These are phyloP conservation scores for Peromyscus nudipes DNA, from an alignment of 2,797 vertebrate species.

Conservation along the genomic window DNA sequence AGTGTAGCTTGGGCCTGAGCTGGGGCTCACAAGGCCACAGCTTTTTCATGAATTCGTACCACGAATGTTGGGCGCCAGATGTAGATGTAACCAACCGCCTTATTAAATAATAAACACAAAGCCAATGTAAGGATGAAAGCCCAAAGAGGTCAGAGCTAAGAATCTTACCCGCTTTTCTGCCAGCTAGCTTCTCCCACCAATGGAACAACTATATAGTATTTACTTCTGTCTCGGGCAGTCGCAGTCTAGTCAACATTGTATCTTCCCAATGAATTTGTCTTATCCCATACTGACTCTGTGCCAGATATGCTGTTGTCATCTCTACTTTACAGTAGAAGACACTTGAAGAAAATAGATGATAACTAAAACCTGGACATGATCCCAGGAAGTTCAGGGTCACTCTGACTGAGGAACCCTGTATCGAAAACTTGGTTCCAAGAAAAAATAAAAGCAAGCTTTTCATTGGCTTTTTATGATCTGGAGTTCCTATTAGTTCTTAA, in stretches of 20 bases:
- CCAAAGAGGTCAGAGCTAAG: too few relatives aligned
- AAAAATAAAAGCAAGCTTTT: conserved; percentile 35
- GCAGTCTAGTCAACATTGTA: neutral
- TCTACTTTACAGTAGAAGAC: neutral
- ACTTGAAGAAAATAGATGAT: neutral
- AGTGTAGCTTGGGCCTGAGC: too few relatives aligned
- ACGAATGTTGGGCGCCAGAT: too few relatives aligned
- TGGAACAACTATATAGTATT: neutral
- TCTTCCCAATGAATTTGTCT: neutral
- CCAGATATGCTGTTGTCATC: neutral
- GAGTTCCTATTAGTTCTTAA: neutral
- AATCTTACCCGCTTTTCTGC: too few relatives aligned
- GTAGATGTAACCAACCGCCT: too few relatives aligned
- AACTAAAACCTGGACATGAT: neutral
- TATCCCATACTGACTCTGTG: neutral
- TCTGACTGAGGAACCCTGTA: neutral
- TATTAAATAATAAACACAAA: too few relatives aligned
- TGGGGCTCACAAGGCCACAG: too few relatives aligned
- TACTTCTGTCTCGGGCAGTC: neutral
- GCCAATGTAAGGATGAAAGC: too few relatives aligned
- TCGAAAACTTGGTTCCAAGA: neutral
- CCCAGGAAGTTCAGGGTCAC: neutral
- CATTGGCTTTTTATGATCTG: neutral
- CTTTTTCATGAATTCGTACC: too few relatives aligned
- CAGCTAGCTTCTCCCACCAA: too few relatives aligned